Percentiles rank a stretch among this genome's conserved stretches.
phyloP scores from a whole-genome alignment of 2,888 invertebrate species.

The Euclidia mi region DNA sequence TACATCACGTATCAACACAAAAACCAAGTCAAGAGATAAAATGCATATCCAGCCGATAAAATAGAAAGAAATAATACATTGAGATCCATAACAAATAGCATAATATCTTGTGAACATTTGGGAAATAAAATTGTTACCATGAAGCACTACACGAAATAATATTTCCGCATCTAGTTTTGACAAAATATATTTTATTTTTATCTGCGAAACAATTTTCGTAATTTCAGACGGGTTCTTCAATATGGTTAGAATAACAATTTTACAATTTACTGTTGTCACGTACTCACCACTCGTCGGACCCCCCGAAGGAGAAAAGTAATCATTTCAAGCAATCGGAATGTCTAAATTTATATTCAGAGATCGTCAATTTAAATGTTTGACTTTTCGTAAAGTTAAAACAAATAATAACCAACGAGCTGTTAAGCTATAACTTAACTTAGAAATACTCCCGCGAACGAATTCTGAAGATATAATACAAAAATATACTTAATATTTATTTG shows the following conservation, averaged over 20 bases:
- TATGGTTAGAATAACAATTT: conserved; percentile 87
- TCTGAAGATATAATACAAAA: conserved; percentile 25
- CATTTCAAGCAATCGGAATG: conserved; percentile 83
- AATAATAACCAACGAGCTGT: conserved; percentile 40
- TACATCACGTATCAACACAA: too few relatives aligned
- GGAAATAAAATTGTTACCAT: conserved; percentile 34
- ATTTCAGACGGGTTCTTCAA: conserved; percentile 80
- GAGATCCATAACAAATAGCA: too few relatives aligned
- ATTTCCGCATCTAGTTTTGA: conserved; percentile 65
- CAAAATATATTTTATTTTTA: conserved; percentile 78
- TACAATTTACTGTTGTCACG: conserved; percentile 86
- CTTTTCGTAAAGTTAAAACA: conserved; percentile 66
- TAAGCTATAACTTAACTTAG: conserved; percentile 42
- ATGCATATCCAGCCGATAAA: too few relatives aligned
- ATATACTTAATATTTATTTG: conserved; percentile 40
- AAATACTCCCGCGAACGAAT: conserved; percentile 35
- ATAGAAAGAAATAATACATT: too few relatives aligned
- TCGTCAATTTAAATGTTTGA: conserved; percentile 80
- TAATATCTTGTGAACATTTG: background rate
- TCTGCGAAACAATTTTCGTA: conserved; percentile 84
- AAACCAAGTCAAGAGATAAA: too few relatives aligned
- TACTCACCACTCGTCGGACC: conserved; percentile 79
- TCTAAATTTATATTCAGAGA: conserved; percentile 82
- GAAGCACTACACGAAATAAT: conserved; percentile 41
- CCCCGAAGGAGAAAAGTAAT: conserved; percentile 83